These are phyloP conservation scores for Clarias fuscus DNA, from an alignment of 2,797 vertebrate species.

Conservation along the genomic window DNA sequence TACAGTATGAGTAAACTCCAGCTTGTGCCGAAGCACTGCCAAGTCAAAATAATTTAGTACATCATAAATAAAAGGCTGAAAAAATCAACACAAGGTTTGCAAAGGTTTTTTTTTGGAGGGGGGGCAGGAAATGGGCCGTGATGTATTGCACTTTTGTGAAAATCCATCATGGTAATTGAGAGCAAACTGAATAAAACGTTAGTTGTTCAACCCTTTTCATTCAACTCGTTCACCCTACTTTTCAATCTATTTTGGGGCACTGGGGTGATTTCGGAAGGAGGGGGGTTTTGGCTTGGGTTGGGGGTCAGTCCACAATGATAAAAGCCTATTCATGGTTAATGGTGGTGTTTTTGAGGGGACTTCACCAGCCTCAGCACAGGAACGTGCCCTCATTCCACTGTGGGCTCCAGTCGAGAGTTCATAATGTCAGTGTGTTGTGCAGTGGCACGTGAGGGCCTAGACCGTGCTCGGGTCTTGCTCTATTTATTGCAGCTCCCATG, in stretches of 20 bases:
- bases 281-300: slow-evolving; percentile 49
- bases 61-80: background rate
- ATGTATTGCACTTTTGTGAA: slow-evolving; percentile 56
- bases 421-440: slow-evolving; percentile 64
- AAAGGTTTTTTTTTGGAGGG: slow-evolving; percentile 18
- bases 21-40: background rate
- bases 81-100: slow-evolving; percentile 22
- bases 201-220: slow-evolving; percentile 36
- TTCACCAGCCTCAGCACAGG: slow-evolving; percentile 31
- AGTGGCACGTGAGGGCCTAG: slow-evolving; percentile 60
- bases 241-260: slow-evolving; percentile 63
- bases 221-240: slow-evolving; percentile 29
- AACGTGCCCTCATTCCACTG: slow-evolving; percentile 57
- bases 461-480: slow-evolving; percentile 48
- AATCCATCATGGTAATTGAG: slow-evolving; percentile 45
- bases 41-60: background rate
- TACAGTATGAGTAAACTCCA: background rate
- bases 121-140: slow-evolving; percentile 62
- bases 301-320: slow-evolving; percentile 59
- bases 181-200: slow-evolving; percentile 31
- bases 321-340: slow-evolving; percentile 61
- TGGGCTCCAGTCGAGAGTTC: slow-evolving; percentile 65
- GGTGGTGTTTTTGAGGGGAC: slow-evolving; percentile 33
- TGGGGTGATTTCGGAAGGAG: slow-evolving; percentile 55
- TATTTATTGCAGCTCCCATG: slow-evolving; percentile 1